phyloP scores from a whole-genome alignment of 64 coral and sea anemone species.

The Cladopsammia gracilis region DNA sequence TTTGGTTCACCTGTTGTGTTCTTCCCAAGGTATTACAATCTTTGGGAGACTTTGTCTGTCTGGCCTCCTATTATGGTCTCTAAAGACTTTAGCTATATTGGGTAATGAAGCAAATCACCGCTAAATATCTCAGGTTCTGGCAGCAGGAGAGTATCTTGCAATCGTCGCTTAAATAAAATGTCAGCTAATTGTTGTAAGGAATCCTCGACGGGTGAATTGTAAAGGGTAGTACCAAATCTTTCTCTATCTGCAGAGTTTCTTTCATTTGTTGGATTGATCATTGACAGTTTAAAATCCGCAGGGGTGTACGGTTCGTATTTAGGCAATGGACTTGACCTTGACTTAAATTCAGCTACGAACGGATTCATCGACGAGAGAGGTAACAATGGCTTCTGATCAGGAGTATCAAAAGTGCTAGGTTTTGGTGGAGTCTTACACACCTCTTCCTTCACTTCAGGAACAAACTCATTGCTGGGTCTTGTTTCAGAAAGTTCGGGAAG shows the following conservation, averaged over 20 bases:
- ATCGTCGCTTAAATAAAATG: slow-evolving; percentile 31
- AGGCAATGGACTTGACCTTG: not conserved
- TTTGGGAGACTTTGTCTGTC: slow-evolving; percentile 31
- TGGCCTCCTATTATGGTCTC: slow-evolving; percentile 39
- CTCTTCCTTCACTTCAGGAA: slow-evolving; percentile 11
- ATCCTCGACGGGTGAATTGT: not conserved
- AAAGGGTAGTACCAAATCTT: not conserved
- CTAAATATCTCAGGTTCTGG: slow-evolving; percentile 45
- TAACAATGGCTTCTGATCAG: not conserved
- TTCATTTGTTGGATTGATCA: not conserved
- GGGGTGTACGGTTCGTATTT: not conserved
- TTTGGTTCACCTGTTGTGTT: slow-evolving; percentile 58
- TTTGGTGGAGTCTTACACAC: not conserved
- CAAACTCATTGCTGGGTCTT: not conserved
- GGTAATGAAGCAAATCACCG: not conserved
- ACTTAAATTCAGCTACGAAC: not conserved
- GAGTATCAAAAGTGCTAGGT: not conserved
- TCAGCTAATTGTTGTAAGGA: slow-evolving; percentile 23
- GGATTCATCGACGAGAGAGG: not conserved
- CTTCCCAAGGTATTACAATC: slow-evolving; percentile 55
- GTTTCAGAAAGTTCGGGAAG: not conserved
- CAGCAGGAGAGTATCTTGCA: slow-evolving; percentile 25
- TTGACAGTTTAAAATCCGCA: not conserved
- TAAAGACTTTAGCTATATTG: slow-evolving; percentile 32
- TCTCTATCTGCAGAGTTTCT: not conserved